Evolutionary conservation across 2,113 vertebrate species (phyloP).

Genomic region (Channa argus): DNA sequence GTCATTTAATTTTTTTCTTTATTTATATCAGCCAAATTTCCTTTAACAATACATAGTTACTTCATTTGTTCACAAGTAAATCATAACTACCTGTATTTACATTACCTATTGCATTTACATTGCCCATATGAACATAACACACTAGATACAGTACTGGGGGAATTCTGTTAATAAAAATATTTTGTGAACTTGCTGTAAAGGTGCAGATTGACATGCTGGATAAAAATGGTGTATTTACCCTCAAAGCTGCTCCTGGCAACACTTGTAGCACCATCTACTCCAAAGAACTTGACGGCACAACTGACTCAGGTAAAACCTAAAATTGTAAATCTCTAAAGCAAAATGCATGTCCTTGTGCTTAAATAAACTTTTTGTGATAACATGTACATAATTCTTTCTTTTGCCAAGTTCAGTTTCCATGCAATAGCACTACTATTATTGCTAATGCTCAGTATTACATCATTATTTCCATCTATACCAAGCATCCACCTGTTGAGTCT

Average conservation of each 20-base stretch:
- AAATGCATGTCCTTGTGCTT: not conserved
- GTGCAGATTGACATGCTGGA: conserved; percentile 86
- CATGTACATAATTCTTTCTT: no score
- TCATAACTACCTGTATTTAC: not conserved
- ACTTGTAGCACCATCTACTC: conserved; percentile 63
- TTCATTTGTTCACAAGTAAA: not conserved
- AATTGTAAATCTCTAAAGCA: not conserved
- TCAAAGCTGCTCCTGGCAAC: conserved; percentile 78
- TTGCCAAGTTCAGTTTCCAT: no score
- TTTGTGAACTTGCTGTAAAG: conserved; percentile 70
- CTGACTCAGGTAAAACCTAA: conserved; percentile 62
- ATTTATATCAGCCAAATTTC: not conserved
- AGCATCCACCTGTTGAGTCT: not conserved
- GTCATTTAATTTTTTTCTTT: not conserved
- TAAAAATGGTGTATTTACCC: conserved; percentile 80
- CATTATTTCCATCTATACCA: no score
- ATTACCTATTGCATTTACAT: not conserved
- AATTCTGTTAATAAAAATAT: not conserved
- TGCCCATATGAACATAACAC: not conserved
- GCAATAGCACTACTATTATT: no score
- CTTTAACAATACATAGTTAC: not conserved
- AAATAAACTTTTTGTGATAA: not conserved
- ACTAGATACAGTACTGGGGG: not conserved
- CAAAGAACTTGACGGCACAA: conserved; percentile 27
- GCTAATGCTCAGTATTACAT: no score